Conservation (phyloP, 2,888 invertebrate species). For the Dendrolimus houi region DNA sequence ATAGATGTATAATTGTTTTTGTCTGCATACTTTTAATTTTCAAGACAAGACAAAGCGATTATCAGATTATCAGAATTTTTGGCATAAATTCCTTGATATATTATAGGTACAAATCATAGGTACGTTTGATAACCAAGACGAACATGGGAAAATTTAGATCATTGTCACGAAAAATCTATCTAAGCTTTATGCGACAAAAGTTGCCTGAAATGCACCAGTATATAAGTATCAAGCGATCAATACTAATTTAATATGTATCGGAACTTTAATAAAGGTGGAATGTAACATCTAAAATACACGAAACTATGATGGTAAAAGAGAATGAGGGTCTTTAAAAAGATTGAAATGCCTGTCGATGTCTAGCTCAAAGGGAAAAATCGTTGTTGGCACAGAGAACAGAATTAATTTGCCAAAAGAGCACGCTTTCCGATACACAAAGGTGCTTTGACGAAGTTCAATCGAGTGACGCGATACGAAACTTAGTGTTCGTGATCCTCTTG, state of each 20-base stretch:
- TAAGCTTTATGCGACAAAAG: too few relatives aligned
- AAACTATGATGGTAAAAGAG: conserved; percentile 17
- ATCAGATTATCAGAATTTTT: too few relatives aligned
- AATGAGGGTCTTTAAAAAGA: conserved; percentile 28
- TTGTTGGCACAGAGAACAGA: conserved; percentile 28
- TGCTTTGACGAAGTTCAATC: conserved; percentile 39
- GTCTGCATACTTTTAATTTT: too few relatives aligned
- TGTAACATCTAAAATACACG: neutral
- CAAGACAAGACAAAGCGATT: too few relatives aligned
- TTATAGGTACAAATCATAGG: too few relatives aligned
- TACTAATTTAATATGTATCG: neutral
- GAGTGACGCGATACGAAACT: conserved; percentile 19
- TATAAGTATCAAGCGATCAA: too few relatives aligned
- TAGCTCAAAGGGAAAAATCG: conserved; percentile 35
- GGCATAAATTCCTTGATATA: too few relatives aligned
- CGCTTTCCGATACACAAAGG: conserved; percentile 40
- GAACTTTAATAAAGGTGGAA: neutral
- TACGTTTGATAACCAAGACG: too few relatives aligned
- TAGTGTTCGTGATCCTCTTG: conserved; percentile 14
- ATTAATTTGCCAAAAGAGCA: conserved; percentile 55
- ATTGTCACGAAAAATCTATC: too few relatives aligned
- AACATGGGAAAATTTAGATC: too few relatives aligned
- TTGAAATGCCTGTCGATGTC: conserved; percentile 36
- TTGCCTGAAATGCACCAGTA: too few relatives aligned
- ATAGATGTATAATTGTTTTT: too few relatives aligned